phyloP scores from a whole-genome alignment of 2,113 vertebrate genomes.

The Symphodus melops region DNA sequence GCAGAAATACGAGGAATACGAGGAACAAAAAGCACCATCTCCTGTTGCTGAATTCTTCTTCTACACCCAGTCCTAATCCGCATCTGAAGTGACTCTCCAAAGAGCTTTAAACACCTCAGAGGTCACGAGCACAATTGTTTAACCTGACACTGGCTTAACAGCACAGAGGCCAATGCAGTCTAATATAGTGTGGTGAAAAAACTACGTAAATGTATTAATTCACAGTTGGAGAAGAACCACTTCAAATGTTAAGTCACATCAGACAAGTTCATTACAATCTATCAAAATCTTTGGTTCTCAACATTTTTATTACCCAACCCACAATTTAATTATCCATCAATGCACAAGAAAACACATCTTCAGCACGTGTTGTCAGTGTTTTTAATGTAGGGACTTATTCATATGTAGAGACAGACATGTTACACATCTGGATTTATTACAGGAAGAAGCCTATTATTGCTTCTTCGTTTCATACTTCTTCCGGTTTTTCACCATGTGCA shows the following conservation, averaged over 20 bases:
- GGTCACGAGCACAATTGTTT: slow-evolving; percentile 67
- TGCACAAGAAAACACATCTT: not conserved
- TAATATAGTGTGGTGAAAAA: slow-evolving; percentile 19
- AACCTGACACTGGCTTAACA: slow-evolving; percentile 58
- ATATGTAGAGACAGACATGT: slow-evolving; percentile 17
- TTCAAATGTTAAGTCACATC: slow-evolving; percentile 24
- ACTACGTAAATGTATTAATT: slow-evolving; percentile 11
- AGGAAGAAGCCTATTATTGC: slow-evolving; percentile 60
- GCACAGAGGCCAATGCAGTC: slow-evolving; percentile 22
- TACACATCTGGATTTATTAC: slow-evolving; percentile 54
- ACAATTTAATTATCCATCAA: not conserved
- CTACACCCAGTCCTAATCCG: slow-evolving; percentile 69
- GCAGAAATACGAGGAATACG: slow-evolving; percentile 74
- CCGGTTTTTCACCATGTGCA: slow-evolving; percentile 47
- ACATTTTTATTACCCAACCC: not conserved
- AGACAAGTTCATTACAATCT: slow-evolving; percentile 7
- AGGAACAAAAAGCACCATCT: slow-evolving; percentile 77
- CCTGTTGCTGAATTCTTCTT: slow-evolving; percentile 66
- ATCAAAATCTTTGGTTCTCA: not conserved
- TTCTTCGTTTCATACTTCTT: slow-evolving; percentile 43
- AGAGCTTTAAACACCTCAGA: slow-evolving; percentile 63
- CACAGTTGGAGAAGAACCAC: slow-evolving; percentile 5
- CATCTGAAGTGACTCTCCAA: slow-evolving; percentile 77
- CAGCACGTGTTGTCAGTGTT: not conserved
- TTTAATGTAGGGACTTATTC: not conserved